Evolutionary conservation across 2,797 vertebrate genomes (phyloP), one percentile per base, ranked within the genome.

Genomic region (Heteromormyrus szaboi): DNA sequence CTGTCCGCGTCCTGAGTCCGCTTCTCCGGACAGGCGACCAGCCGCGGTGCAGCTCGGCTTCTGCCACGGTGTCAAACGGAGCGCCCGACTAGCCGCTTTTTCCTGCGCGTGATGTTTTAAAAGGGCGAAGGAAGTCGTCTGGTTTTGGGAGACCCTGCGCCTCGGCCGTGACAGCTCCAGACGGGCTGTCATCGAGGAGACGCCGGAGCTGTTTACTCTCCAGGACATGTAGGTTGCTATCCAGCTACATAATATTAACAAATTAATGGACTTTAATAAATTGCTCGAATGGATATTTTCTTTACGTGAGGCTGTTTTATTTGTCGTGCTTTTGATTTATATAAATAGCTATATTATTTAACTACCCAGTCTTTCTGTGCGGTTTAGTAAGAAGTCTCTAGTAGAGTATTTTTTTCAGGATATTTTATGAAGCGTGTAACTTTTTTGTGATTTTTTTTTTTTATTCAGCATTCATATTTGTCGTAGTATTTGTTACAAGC

Each of bases 101-200:
- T 5, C n/a, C 22, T n/a, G 46, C 25, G 22, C 33, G 51, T 56
- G 50, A 33, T 37, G 84, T 41, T 85, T 29, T 85, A 50, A 54
- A 85, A 46, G 46, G 51, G 17, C 83, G 44, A 19, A 22, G 53
- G 50, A 56, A 54, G 29, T 2, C 5, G 81, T 51, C 46, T 51
- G 22, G 41, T 62, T 44, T 17, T 48, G 41, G 41, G 53, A 62
- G 79, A 89, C 44, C 89, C 90, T 92, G 93, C 93, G 93, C 92
- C 91, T 91, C 93, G 92, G 91, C 91, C 90, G 91, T 89, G 91
- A 90, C 91, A 89, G 90, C 92, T 89, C 90, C 91, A 91, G 37
- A 62, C 89, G 90, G 65, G 83, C 83, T 53, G 50, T 46, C 76
- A 81, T 9, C 76, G 12, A n/a, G 17, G 76, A 81, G 37, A n/a